Evolutionary conservation across 2,113 vertebrate genomes (phyloP), one percentile per base, ranked within the genome.

Genomic region (Halcyon malimbica): DNA sequence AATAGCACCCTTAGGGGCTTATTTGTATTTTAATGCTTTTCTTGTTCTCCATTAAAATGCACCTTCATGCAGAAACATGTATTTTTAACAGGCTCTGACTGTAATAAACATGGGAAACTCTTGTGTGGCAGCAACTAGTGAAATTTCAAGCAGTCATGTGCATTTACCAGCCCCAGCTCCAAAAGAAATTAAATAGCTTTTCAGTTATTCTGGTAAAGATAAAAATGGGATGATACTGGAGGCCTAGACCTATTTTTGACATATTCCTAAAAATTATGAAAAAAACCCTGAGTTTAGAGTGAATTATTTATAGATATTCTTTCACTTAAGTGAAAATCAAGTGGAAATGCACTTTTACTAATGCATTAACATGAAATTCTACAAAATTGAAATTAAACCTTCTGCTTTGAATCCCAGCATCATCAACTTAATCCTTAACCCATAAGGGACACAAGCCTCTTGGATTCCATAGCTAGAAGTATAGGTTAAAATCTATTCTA

Each of bases 401-500:
- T 80, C 31, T 68, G 41, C 15, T 85, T 64, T 69, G 62, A 85
- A 87, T 35, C 33, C 7, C 23, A 69, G 19, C 10, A 42, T 42
- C 2, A 26, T 10, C 26, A 67, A 9, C 13, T 89, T 84, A 42
- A 50, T 75, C 35, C 35, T 62, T 62, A 69, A 29, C 14, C 8
- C 5, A 2, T 25, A 63, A 75, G n/a, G 28, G 84, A 79, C 16
- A 51, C 3, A 46, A 77, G 5, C 31, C 16, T 35, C 3, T 35
- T 56, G 9, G n/a, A 62, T 1, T 31, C 16, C 1, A 1, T 19
- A 84, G 29, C 19, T 60, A 46, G 35, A 2, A 54, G 3, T 2
- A 18, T 29, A 46, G 5, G 20, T 60, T 82, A 68, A 71, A 94
- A 79, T 7, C 28, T 48, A 28, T 3, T 19, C 14, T n/a, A 20